A percentile compares a stretch with the other conserved stretches of the same genome.
phyloP scores from a whole-genome alignment of 2,888 invertebrate species.

The Diaperis boleti region DNA sequence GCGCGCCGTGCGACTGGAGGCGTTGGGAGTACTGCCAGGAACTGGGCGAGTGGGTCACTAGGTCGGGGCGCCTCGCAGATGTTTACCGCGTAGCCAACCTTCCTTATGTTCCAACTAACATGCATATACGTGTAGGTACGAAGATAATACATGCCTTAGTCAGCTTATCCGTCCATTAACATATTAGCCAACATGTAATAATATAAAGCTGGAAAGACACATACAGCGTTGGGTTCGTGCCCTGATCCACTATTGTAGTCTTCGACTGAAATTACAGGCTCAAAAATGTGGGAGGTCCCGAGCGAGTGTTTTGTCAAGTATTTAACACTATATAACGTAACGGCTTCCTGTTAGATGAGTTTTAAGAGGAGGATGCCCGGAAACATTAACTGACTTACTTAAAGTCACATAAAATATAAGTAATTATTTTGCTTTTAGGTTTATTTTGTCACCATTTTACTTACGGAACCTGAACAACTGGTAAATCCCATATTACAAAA shows the following conservation, averaged over 20 bases:
- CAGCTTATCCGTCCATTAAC: constrained; percentile 26
- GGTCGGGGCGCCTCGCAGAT: constrained; percentile 62
- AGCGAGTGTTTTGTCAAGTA: too few species aligned
- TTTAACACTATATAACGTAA: too few species aligned
- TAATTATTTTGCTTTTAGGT: too few species aligned
- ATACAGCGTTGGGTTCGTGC: constrained; percentile 14
- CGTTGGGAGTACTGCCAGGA: constrained; percentile 54
- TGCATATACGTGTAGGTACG: constrained; percentile 21
- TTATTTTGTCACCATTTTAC: too few species aligned
- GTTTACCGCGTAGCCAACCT: constrained; percentile 52
- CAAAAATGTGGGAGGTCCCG: background rate
- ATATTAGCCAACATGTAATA: constrained; percentile 33
- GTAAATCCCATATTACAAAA: too few species aligned
- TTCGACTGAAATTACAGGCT: constrained; percentile 4
- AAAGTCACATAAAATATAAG: too few species aligned
- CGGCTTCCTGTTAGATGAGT: too few species aligned
- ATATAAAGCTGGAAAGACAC: constrained; percentile 8
- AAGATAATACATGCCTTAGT: constrained; percentile 23
- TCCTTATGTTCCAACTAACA: constrained; percentile 48
- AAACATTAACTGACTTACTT: too few species aligned
- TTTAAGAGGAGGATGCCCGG: too few species aligned
- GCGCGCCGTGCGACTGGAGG: constrained; percentile 48
- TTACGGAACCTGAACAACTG: too few species aligned
- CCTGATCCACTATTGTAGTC: constrained; percentile 18
- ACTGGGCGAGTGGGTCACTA: constrained; percentile 63